These are phyloP conservation scores for Ramphastos sulfuratus DNA, from an alignment of 2,113 vertebrate genomes.

Conservation along the genomic window DNA sequence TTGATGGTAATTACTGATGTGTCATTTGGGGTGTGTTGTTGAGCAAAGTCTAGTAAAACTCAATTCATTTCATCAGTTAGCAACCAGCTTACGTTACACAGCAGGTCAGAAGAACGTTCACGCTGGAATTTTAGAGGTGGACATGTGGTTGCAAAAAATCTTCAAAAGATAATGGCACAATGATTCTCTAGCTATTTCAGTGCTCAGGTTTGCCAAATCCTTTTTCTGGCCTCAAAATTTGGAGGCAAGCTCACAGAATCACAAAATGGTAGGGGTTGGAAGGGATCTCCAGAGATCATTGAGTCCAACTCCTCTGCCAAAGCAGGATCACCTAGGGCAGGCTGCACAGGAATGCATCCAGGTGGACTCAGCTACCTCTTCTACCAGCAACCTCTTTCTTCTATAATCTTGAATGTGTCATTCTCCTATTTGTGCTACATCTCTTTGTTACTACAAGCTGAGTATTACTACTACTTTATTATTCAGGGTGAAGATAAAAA, in stretches of 20 bases:
- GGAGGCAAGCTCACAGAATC: neutral
- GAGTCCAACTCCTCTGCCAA: too few relatives aligned
- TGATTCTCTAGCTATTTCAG: neutral
- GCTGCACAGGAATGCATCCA: too few relatives aligned
- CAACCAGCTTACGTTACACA: neutral
- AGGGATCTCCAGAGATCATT: too few relatives aligned
- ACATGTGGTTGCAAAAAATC: neutral
- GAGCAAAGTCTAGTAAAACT: slow-evolving; percentile 57
- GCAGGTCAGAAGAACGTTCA: neutral
- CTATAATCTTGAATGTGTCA: neutral
- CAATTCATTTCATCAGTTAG: slow-evolving; percentile 53
- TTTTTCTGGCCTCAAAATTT: neutral
- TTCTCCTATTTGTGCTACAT: neutral
- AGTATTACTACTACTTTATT: neutral
- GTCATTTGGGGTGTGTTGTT: slow-evolving; percentile 49
- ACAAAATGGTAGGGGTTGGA: too few relatives aligned
- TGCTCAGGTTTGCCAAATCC: neutral
- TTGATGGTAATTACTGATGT: slow-evolving; percentile 47
- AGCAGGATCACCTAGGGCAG: too few relatives aligned
- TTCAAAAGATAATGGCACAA: neutral
- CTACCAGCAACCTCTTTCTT: neutral
- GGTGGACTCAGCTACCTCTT: neutral
- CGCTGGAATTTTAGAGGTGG: neutral
- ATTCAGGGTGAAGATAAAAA: neutral
- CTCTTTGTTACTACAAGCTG: neutral